phyloP scores from a whole-genome alignment of 2,888 invertebrate genomes.

The Horisme vitalbata region DNA sequence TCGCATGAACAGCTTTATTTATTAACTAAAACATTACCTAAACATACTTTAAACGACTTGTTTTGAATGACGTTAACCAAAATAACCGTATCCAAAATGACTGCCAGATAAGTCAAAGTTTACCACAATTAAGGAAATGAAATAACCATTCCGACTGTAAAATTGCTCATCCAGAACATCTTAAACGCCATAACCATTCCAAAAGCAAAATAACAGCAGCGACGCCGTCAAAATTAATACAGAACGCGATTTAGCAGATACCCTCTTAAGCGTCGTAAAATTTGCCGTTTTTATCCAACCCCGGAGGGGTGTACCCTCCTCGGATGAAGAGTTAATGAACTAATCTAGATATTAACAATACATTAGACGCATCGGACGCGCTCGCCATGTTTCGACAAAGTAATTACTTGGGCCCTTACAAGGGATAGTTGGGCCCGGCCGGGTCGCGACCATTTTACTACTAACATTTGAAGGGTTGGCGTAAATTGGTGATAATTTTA shows the following conservation, averaged over 20 bases:
- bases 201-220: conserved; percentile 62
- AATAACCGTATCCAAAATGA: conserved; percentile 21
- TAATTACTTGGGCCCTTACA: conserved; percentile 54
- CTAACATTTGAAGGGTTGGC: conserved; percentile 43
- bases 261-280: conserved; percentile 64
- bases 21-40: background rate
- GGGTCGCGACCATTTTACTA: conserved; percentile 41
- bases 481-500: conserved; percentile 49
- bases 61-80: conserved; percentile 14
- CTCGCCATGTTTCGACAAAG: conserved; percentile 52
- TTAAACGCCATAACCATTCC: conserved; percentile 45
- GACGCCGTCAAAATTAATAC: conserved; percentile 73
- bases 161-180: conserved; percentile 34
- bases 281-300: conserved; percentile 55
- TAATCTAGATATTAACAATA: conserved; percentile 82
- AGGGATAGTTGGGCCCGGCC: conserved; percentile 47
- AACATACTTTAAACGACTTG: conserved; percentile 5
- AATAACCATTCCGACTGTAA: conserved; percentile 45
- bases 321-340: conserved; percentile 81
- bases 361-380: conserved; percentile 78
- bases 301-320: conserved; percentile 43
- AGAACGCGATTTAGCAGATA: conserved; percentile 63
- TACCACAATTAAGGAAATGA: conserved; percentile 62
- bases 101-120: conserved; percentile 33
- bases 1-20: conserved; percentile 1